phyloP scores from a whole-genome alignment of 1,140 invertebrate species.

The Drosophila sp. region DNA sequence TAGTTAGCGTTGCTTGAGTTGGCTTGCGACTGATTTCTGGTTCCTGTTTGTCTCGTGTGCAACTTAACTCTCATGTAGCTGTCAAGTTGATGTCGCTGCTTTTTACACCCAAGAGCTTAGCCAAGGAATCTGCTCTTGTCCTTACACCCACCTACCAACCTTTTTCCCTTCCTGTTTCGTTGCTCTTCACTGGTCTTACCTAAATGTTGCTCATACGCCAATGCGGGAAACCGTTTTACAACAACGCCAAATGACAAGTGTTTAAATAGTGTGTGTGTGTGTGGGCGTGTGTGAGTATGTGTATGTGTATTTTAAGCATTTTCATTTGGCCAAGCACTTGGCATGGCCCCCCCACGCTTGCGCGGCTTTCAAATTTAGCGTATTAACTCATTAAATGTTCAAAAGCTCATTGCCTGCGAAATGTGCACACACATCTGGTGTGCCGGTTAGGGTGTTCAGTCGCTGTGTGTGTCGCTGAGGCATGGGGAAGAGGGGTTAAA shows the following conservation, averaged over 20 bases:
- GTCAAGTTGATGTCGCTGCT: slow-evolving; percentile 39
- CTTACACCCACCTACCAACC: neutral
- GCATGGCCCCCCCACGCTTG: slow-evolving; percentile 55
- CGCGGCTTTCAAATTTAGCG: slow-evolving; percentile 73
- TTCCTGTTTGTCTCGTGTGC: slow-evolving; percentile 28
- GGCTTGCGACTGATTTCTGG: slow-evolving; percentile 15
- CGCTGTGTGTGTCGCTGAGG: neutral
- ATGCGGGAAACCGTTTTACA: slow-evolving; percentile 53
- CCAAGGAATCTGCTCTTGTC: slow-evolving; percentile 31
- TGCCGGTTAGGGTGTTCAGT: neutral
- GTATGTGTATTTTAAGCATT: slow-evolving; percentile 45
- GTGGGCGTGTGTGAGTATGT: neutral
- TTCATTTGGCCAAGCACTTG: slow-evolving; percentile 63
- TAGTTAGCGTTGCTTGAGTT: slow-evolving; percentile 31
- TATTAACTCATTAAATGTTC: slow-evolving; percentile 80
- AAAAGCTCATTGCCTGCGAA: slow-evolving; percentile 78
- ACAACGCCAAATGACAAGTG: slow-evolving; percentile 69
- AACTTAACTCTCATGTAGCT: slow-evolving; percentile 33
- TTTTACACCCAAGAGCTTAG: slow-evolving; percentile 64
- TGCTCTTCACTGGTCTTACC: slow-evolving; percentile 50
- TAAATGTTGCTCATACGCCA: slow-evolving; percentile 47
- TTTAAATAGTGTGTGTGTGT: slow-evolving; percentile 40
- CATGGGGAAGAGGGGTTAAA: neutral
- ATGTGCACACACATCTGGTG: slow-evolving; percentile 72
- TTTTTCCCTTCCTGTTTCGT: neutral